A percentile compares a stretch with the other conserved stretches of the same genome.
Evolutionary conservation across 2,888 invertebrate species (phyloP).

Genomic region (Xestia sexstrigata): DNA sequence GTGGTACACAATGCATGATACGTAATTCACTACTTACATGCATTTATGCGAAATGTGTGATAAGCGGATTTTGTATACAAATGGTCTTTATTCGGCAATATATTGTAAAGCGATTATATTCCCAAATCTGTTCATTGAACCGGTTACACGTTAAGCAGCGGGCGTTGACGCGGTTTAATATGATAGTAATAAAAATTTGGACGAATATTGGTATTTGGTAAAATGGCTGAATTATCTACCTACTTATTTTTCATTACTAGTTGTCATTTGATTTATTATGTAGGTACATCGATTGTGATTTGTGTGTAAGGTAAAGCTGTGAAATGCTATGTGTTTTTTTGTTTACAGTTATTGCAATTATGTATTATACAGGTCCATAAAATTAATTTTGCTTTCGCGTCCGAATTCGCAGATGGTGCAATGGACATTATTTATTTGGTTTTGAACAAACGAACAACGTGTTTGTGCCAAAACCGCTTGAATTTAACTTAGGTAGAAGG

Average conservation of each 20-base stretch:
- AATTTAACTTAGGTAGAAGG: too few relatives aligned
- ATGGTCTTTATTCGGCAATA: constrained; percentile 42
- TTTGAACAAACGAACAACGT: too few relatives aligned
- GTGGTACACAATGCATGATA: constrained; percentile 59
- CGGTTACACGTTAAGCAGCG: constrained; percentile 9
- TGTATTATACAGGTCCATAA: too few relatives aligned
- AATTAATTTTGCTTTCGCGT: too few relatives aligned
- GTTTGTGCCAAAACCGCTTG: neutral
- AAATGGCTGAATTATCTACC: neutral
- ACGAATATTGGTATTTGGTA: neutral
- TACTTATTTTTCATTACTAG: neutral
- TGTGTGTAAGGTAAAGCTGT: neutral
- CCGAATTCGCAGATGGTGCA: too few relatives aligned
- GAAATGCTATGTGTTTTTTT: neutral
- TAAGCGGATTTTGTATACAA: constrained; percentile 49
- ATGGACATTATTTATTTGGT: too few relatives aligned
- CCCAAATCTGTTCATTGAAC: constrained; percentile 53
- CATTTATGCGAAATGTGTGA: constrained; percentile 41
- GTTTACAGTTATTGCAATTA: neutral
- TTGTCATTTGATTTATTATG: neutral
- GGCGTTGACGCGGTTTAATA: constrained; percentile 8
- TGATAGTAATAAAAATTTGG: neutral
- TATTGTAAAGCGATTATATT: constrained; percentile 50
- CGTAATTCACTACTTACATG: constrained; percentile 48
- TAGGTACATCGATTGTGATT: neutral